Conservation (phyloP, 2,888 invertebrate species). For the Rhaphigaster nebulosa region DNA sequence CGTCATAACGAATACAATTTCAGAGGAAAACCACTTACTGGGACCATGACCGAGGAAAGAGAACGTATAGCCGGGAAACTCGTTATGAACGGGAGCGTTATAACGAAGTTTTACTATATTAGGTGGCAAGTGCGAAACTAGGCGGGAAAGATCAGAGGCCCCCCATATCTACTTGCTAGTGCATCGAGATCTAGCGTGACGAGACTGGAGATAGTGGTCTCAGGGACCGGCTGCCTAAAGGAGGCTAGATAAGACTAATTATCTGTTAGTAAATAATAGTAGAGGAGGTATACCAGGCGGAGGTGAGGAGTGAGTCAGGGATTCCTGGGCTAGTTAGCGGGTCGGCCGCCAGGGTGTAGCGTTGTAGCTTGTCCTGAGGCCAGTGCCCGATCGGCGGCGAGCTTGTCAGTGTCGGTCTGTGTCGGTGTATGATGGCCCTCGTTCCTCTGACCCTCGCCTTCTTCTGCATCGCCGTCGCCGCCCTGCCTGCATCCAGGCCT, state of each 20-base stretch:
- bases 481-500: not conserved
- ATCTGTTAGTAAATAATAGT: slow-evolving; percentile 47
- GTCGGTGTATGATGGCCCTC: not conserved
- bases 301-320: slow-evolving; percentile 53
- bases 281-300: not conserved
- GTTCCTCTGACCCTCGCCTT: not conserved
- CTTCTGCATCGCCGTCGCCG: slow-evolving; percentile 30
- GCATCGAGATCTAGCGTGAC: not conserved
- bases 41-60: no score
- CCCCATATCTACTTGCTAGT: not conserved
- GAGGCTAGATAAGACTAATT: slow-evolving; percentile 47
- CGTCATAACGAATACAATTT: no score
- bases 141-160: not conserved
- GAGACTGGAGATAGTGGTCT: not conserved
- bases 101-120: no score
- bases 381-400: slow-evolving; percentile 51
- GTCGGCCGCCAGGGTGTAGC: not conserved
- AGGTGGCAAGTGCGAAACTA: not conserved
- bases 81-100: no score
- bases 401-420: not conserved
- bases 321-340: not conserved
- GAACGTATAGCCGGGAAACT: no score
- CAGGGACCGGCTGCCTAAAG: not conserved
- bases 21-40: no score
- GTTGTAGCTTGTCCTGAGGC: not conserved